Evolutionary conservation across 2,888 invertebrate genomes (phyloP).

Genomic region (Brachyopa scutellaris): DNA sequence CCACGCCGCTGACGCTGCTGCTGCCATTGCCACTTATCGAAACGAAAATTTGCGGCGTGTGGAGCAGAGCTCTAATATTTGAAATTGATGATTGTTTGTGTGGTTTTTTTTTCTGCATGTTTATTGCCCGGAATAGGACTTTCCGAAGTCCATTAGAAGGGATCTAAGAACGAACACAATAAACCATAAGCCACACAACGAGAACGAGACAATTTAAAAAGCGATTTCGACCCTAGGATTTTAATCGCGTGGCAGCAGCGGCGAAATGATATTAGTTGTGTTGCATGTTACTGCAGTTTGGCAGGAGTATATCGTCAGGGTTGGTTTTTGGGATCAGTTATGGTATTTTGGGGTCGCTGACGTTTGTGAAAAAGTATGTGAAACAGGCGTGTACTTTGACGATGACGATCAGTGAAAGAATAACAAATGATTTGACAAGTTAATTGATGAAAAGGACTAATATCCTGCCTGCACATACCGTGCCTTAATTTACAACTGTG

Average conservation of each 20-base stretch:
- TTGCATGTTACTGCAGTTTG: constrained; percentile 38
- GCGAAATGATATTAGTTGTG: constrained; percentile 41
- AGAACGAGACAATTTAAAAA: constrained; percentile 58
- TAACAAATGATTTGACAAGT: not conserved
- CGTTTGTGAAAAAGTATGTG: too few species aligned
- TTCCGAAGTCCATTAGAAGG: constrained; percentile 64
- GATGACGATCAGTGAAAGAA: not conserved
- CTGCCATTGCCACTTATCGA: constrained; percentile 65
- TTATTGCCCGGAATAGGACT: constrained; percentile 51
- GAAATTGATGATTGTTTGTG: constrained; percentile 54
- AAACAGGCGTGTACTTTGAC: too few species aligned
- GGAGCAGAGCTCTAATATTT: constrained; percentile 39
- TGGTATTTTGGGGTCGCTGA: not conserved
- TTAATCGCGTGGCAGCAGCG: constrained; percentile 19
- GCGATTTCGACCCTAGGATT: constrained; percentile 46
- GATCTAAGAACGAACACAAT: constrained; percentile 50
- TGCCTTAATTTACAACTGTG: too few species aligned
- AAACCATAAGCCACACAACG: constrained; percentile 38
- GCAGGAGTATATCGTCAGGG: not conserved
- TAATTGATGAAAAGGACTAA: not conserved
- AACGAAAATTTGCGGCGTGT: constrained; percentile 45
- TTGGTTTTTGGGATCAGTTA: constrained; percentile 41
- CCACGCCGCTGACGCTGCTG: not conserved
- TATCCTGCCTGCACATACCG: not conserved
- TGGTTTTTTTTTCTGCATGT: constrained; percentile 18